Evolutionary conservation across 1,140 invertebrate species (phyloP), one percentile per base, ranked within the genome.

Genomic region (Hyles vespertilio): DNA sequence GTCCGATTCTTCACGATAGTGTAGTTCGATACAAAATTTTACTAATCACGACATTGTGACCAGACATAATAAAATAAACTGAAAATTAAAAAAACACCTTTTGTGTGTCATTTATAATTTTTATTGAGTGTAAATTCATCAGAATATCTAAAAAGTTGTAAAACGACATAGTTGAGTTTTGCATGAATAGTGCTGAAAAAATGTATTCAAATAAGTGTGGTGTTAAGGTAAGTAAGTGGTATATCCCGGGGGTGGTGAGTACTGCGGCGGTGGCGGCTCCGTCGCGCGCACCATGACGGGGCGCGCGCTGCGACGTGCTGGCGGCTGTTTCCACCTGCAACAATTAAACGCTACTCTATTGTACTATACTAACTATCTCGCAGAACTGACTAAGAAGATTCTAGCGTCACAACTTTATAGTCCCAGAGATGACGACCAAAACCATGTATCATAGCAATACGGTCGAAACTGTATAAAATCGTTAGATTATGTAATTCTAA

Each of bases 301-400:
- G 5, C 55, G 60, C n/a, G 63, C 50, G 12, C 59, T 61, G 45
- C 69, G 60, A 10, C 70, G 63, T 4, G 63, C 59, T 3, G 85
- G 85, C 2, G 84, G 77, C 46, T 79, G 64, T 50, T 76, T 86
- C 80, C 80, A 86, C 84, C 81, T 86, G 59, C 22, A 69, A 48
- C 36, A 46, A 53, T 5, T 40, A 46, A 55, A 53, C n/a, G 40
- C 54, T 22, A 22, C 22, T 22, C 0, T 22, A 22, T 22, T 22
- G 2, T 22, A 22, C 22, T 22, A 22, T 22, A 22, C 22, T 22
- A 22, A 22, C 22, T 22, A 22, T 22, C 22, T 22, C 22, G 22
- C 22, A 22, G 22, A 22, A 22, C 22, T 22, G 22, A 22, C 22
- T 22, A 22, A 0, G 1, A 22, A 22, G 22, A 22, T 22, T 22